phyloP scores from a whole-genome alignment of 2,797 vertebrate species.

The Catharus ustulatus region DNA sequence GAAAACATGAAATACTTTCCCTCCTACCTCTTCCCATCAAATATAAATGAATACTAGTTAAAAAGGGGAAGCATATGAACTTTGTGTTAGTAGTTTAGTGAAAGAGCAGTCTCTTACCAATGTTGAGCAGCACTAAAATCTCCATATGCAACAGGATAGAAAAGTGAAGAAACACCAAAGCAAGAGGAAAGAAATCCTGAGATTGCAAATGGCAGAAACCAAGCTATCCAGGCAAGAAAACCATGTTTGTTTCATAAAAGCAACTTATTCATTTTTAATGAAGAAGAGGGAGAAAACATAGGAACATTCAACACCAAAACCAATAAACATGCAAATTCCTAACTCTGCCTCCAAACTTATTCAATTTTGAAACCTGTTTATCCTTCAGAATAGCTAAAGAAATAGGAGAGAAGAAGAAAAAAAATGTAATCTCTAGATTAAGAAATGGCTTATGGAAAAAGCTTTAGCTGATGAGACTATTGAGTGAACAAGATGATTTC shows the following conservation, averaged over 20 bases:
- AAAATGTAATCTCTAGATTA: slow-evolving; percentile 5
- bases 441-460: slow-evolving; percentile 41
- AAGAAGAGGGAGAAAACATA: slow-evolving; percentile 1
- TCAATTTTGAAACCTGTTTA: slow-evolving; percentile 56
- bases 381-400: slow-evolving; percentile 31
- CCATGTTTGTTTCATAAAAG: not conserved
- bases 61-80: not conserved
- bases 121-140: not conserved
- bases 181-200: not conserved
- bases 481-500: slow-evolving; percentile 37
- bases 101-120: not conserved
- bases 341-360: slow-evolving; percentile 37
- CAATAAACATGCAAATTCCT: slow-evolving; percentile 72
- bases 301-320: slow-evolving; percentile 16
- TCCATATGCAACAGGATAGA: not conserved
- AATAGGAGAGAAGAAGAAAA: not conserved
- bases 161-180: not conserved
- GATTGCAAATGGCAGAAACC: not conserved
- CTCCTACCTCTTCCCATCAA: not conserved
- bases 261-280: slow-evolving; percentile 46
- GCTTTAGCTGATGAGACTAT: slow-evolving; percentile 8
- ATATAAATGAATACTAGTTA: not conserved
- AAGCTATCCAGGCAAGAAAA: slow-evolving; percentile 20
- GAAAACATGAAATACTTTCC: not conserved
- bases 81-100: not conserved